These are phyloP conservation scores for Solea solea DNA, from an alignment of 2,113 vertebrate genomes.

Conservation along the genomic window DNA sequence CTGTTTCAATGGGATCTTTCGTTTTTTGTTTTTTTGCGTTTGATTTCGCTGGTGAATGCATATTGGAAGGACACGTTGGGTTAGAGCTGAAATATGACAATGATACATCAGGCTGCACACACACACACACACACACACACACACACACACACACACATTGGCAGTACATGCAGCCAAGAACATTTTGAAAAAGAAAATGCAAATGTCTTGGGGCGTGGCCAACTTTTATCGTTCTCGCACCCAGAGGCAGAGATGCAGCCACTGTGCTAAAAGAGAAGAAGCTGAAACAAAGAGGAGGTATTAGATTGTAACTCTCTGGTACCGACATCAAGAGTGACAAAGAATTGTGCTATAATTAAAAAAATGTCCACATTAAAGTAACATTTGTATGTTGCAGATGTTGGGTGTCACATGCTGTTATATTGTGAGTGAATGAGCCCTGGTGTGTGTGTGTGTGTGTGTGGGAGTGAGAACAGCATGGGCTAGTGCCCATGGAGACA, in stretches of 20 bases:
- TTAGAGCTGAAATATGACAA: slow-evolving; percentile 5
- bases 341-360: background rate
- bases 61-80: slow-evolving; percentile 1
- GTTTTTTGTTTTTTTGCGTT: background rate
- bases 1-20: background rate
- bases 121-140: background rate
- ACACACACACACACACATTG: background rate
- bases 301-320: background rate
- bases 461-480: background rate
- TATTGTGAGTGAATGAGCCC: background rate
- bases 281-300: background rate
- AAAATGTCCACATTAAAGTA: background rate
- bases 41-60: background rate
- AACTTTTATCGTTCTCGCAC: background rate
- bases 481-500: background rate
- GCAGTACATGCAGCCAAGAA: background rate
- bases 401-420: background rate
- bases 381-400: background rate
- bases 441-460: background rate
- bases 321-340: background rate
- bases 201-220: background rate
- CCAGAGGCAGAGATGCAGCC: background rate
- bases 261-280: background rate
- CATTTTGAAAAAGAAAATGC: background rate
- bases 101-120: background rate